Base-by-base conservation (phyloP, 2,888 invertebrate species). In the Lypha dubia region DNA sequence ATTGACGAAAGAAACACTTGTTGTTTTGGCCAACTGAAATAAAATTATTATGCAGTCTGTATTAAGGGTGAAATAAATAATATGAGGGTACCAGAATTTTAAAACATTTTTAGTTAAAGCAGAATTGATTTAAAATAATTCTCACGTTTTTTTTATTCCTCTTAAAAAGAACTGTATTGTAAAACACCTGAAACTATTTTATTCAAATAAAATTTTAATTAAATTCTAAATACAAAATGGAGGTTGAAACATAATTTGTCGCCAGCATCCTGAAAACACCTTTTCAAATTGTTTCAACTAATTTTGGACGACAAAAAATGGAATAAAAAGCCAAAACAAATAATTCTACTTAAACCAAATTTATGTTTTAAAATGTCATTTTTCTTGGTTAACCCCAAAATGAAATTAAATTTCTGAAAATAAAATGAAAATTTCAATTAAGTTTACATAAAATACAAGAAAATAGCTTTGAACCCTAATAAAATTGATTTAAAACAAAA, bases 401-500 rank as follows among this genome's bases (percentile, higher is more conserved):
- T 67, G 15, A 77, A 77, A 77, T 84, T 77, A 70, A 65, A 75
- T 62, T 74, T 58, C 11, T 46, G 17, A 24, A 32, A 32, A 53
- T 38, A 63, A 73, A 71, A 73, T 85, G n/a, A 70, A 79, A 83
- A 83, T 63, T 79, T 67, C 84, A 79, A 85, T 86, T 86, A 84
- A 63, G 82, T 49, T 62, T 60, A 60, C 65, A 77, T 79, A 75
- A n/a, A n/a, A n/a, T n/a, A n/a, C n/a, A n/a, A n/a, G n/a, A n/a
- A n/a, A n/a, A 84, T 84, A 44, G 87, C 87, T 88, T 88, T 88
- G 67, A 73, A 68, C 67, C 51, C 60, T 20, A 58, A 53, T 3
- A 63, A 53, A 46, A 70, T 28, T 35, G 32, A 4, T 63, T 58
- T 13, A 75, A 77, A 60, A 81, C 9, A 62, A 56, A 44, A 79